Conservation (phyloP, 2,888 invertebrate genomes). For the Flexamia atlantica region DNA sequence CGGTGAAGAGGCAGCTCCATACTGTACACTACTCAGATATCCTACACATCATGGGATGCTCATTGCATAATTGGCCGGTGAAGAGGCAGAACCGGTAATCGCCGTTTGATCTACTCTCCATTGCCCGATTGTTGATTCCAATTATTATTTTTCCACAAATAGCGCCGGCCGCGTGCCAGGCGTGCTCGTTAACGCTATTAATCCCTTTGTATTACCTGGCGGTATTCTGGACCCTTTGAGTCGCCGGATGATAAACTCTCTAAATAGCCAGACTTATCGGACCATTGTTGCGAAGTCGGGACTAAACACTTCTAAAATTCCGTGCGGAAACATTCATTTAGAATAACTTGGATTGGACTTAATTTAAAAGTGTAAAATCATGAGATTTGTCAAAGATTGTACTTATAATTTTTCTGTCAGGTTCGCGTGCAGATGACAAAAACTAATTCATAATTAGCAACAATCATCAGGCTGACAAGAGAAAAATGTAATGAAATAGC, state of each 20-base stretch:
- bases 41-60: no score
- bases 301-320: no score
- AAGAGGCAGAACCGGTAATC: conserved; percentile 11
- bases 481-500: no score
- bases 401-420: no score
- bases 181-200: conserved; percentile 37
- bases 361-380: no score
- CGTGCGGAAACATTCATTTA: no score
- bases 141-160: conserved; percentile 55
- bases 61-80: background rate
- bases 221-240: conserved; percentile 47
- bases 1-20: background rate
- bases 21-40: no score
- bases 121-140: conserved; percentile 21
- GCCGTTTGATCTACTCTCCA: conserved; percentile 39
- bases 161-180: background rate
- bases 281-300: conserved; percentile 1
- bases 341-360: no score
- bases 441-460: no score
- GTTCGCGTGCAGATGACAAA: no score
- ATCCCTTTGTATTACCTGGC: conserved; percentile 54
- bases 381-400: no score
- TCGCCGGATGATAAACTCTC: background rate
- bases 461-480: no score
- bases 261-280: conserved; percentile 11